Evolutionary conservation across 35 echinoderm and acorn worm species (phyloP).

Genomic region (Acanthaster planci): DNA sequence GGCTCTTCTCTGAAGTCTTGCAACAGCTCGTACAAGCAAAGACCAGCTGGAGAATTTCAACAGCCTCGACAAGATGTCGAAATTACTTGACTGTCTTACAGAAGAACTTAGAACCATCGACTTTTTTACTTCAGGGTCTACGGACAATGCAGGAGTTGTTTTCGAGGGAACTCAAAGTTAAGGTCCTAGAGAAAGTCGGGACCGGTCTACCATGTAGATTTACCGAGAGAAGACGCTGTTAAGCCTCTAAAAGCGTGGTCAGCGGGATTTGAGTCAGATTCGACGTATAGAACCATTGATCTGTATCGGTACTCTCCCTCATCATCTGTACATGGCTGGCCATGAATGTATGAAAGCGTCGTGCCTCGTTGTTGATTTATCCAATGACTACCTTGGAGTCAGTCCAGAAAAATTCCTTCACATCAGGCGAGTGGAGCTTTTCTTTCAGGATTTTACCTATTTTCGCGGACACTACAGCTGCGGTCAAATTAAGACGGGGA

Average conservation of each 20-base stretch:
- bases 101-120: background rate
- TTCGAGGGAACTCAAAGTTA: background rate
- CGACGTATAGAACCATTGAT: constrained; percentile 64
- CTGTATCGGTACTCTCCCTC: background rate
- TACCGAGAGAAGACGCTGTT: background rate
- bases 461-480: constrained; percentile 62
- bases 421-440: constrained; percentile 35
- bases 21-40: too few relatives aligned
- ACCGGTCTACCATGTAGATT: background rate
- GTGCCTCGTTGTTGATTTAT: background rate
- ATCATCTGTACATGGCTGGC: constrained; percentile 47
- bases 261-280: constrained; percentile 54
- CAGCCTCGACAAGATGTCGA: background rate
- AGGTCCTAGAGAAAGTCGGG: background rate
- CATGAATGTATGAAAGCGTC: constrained; percentile 26
- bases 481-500: constrained; percentile 69
- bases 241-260: constrained; percentile 69
- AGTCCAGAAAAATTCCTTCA: constrained; percentile 59
- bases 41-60: background rate
- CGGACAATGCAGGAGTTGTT: background rate
- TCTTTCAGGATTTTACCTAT: constrained; percentile 58
- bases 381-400: constrained; percentile 56
- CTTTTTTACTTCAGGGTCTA: background rate
- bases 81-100: background rate
- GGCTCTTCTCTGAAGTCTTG: background rate